Conservation (phyloP, 1,140 invertebrate species). For the Monomorium pharaonis region DNA sequence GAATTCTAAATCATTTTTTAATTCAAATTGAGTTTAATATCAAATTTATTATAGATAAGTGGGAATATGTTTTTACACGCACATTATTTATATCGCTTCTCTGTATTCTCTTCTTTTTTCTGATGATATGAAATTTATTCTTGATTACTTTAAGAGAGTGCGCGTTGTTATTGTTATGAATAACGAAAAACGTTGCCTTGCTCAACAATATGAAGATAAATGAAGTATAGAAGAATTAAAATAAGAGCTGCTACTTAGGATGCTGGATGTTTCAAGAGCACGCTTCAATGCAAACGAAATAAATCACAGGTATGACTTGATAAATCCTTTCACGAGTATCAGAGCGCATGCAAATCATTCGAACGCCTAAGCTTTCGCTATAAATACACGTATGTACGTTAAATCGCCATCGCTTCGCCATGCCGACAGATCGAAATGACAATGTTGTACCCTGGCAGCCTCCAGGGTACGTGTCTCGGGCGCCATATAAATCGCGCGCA, state of each 20-base stretch:
- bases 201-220: not conserved
- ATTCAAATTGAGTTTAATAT: not conserved
- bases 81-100: not conserved
- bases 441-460: conserved; percentile 38
- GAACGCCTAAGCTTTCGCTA: not conserved
- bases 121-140: not conserved
- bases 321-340: conserved; percentile 28
- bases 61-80: not conserved
- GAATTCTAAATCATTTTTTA: not conserved
- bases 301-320: conserved; percentile 25
- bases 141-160: not conserved
- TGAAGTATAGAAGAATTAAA: conserved; percentile 18
- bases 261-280: conserved; percentile 23
- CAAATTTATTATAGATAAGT: not conserved
- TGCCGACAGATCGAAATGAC: conserved; percentile 44
- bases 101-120: not conserved
- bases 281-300: conserved; percentile 2
- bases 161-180: not conserved
- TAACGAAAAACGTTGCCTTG: not conserved
- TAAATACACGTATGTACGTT: conserved; percentile 10
- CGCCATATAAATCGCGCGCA: conserved; percentile 35
- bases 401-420: conserved; percentile 1
- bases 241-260: not conserved
- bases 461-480: not conserved
- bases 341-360: conserved; percentile 37